Conservation (phyloP, 2,113 vertebrate genomes). For the Nematolebias whitei region DNA sequence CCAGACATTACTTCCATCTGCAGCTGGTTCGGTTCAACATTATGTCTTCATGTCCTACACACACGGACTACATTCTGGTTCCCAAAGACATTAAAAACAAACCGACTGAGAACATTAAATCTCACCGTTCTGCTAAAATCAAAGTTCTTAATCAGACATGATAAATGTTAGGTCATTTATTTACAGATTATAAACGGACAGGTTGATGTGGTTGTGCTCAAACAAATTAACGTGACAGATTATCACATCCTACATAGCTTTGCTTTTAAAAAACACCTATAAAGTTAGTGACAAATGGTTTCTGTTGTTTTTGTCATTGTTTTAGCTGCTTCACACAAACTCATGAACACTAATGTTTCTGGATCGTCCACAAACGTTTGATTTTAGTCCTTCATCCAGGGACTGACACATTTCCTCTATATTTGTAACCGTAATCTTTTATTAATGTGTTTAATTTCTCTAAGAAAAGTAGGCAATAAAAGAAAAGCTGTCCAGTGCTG, state of each 20-base stretch:
- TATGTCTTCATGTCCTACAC: not conserved
- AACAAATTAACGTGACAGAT: conserved; percentile 44
- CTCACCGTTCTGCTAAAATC: not conserved
- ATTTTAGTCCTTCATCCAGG: too few species aligned
- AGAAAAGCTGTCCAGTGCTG: conserved; percentile 27
- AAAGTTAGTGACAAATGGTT: conserved; percentile 21
- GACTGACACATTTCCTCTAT: conserved; percentile 7
- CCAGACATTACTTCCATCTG: not conserved
- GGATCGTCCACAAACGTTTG: too few species aligned
- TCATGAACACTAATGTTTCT: too few species aligned
- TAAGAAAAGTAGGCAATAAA: conserved; percentile 39
- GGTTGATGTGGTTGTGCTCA: conserved; percentile 38
- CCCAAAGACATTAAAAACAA: not conserved
- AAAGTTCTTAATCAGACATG: conserved; percentile 5
- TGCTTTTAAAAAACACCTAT: conserved; percentile 19
- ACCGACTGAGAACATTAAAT: too few species aligned
- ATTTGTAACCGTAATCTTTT: not conserved
- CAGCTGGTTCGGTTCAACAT: too few species aligned
- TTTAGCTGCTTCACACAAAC: conserved; percentile 12
- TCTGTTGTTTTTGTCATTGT: too few species aligned
- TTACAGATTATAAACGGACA: conserved; percentile 62
- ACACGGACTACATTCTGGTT: not conserved
- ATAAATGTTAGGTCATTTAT: conserved; percentile 71
- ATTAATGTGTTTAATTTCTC: conserved; percentile 2
- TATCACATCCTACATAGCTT: conserved; percentile 42